Evolutionary conservation across 2,797 vertebrate genomes (phyloP).

Genomic region (Typhlichthys subterraneus): DNA sequence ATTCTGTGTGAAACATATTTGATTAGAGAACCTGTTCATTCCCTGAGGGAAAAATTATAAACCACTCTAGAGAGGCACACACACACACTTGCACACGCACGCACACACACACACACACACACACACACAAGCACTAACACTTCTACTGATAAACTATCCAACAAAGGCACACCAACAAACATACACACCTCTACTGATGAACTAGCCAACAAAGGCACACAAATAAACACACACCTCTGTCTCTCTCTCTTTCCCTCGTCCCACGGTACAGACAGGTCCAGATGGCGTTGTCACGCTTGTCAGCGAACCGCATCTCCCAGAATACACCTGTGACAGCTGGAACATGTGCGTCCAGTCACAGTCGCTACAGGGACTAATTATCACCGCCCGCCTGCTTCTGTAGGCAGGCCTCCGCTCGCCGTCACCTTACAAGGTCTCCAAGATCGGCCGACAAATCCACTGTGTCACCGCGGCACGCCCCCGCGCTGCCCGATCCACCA

Average conservation of each 20-base stretch:
- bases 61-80: not conserved
- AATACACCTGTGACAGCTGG: constrained; percentile 83
- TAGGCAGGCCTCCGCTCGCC: constrained; percentile 38
- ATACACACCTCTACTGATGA: not conserved
- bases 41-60: not conserved
- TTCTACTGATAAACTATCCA: too few species aligned
- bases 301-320: constrained; percentile 74
- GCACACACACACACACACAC: constrained; percentile 13
- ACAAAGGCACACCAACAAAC: not conserved
- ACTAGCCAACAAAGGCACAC: constrained; percentile 7
- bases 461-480: constrained; percentile 38
- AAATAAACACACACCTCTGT: constrained; percentile 12
- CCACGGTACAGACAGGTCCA: constrained; percentile 71
- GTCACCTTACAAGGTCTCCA: constrained; percentile 60
- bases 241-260: constrained; percentile 46
- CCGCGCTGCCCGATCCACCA: constrained; percentile 13
- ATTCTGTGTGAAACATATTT: not conserved
- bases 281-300: constrained; percentile 81
- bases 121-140: not conserved
- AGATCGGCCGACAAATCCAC: constrained; percentile 51
- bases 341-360: constrained; percentile 79
- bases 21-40: too few species aligned
- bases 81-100: not conserved
- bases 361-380: constrained; percentile 78
- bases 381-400: constrained; percentile 54